phyloP scores from a whole-genome alignment of 2,888 invertebrate species.

The Trissolcus brochymenae region DNA sequence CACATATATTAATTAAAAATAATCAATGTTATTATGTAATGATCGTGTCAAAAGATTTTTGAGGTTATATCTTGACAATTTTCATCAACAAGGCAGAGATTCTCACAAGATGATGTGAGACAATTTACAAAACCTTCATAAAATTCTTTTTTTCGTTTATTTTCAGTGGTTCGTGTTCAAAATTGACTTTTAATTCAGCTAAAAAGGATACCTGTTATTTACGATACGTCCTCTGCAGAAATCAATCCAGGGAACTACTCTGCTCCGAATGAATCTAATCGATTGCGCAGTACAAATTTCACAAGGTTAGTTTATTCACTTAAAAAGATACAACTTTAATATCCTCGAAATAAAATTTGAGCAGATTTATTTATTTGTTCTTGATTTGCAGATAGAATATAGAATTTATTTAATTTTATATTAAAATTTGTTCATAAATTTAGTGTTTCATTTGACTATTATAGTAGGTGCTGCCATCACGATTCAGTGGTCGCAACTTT shows the following conservation, averaged over 20 bases:
- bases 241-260: slow-evolving; percentile 5
- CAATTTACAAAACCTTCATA: too few relatives aligned
- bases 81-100: not conserved
- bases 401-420: too few relatives aligned
- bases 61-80: slow-evolving; percentile 14
- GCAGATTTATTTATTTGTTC: too few relatives aligned
- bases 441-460: too few relatives aligned
- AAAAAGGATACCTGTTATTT: not conserved
- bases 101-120: not conserved
- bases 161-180: not conserved
- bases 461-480: too few relatives aligned
- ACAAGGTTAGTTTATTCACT: too few relatives aligned
- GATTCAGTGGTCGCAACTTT: too few relatives aligned
- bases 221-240: slow-evolving; percentile 3
- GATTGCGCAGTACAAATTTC: too few relatives aligned
- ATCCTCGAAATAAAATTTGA: too few relatives aligned
- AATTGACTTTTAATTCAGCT: not conserved
- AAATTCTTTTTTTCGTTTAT: not conserved
- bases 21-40: slow-evolving; percentile 26
- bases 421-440: too few relatives aligned
- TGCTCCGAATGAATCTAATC: not conserved
- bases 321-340: too few relatives aligned
- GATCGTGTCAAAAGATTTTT: slow-evolving; percentile 11
- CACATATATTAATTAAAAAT: not conserved
- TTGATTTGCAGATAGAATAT: too few relatives aligned